These are phyloP conservation scores for Etheostoma cragini DNA, from an alignment of 2,113 vertebrate species.

Conservation along the genomic window DNA sequence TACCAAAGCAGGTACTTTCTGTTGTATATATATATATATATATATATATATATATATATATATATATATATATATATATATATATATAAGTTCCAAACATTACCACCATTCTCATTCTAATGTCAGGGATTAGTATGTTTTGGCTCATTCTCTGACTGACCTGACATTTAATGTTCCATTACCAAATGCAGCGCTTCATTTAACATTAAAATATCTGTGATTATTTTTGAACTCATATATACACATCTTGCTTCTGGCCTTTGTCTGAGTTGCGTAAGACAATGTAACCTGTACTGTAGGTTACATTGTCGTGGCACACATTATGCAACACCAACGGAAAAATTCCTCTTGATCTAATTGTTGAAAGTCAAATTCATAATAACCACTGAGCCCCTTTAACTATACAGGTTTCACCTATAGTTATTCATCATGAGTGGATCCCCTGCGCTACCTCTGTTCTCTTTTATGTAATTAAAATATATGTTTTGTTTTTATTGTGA, in stretches of 20 bases:
- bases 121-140: neutral
- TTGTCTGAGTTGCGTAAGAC: constrained; percentile 3
- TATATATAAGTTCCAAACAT: neutral
- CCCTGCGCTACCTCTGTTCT: neutral
- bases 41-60: too few species aligned
- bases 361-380: constrained; percentile 41
- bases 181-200: constrained; percentile 28
- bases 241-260: constrained; percentile 15
- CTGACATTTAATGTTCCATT: constrained; percentile 55
- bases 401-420: constrained; percentile 5
- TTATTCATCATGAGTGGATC: constrained; percentile 8
- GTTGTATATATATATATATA: neutral
- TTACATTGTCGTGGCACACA: constrained; percentile 27
- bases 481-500: neutral
- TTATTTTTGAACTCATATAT: constrained; percentile 15
- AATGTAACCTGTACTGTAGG: neutral
- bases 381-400: constrained; percentile 8
- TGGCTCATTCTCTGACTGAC: constrained; percentile 24
- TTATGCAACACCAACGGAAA: constrained; percentile 27
- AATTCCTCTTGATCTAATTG: constrained; percentile 21
- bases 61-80: too few species aligned
- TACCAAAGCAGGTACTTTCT: constrained; percentile 29
- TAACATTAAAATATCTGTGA: constrained; percentile 41
- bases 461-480: neutral
- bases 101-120: constrained; percentile 30